Evolutionary conservation across 2,888 invertebrate genomes (phyloP).

Genomic region (Tupiocoris notatus): DNA sequence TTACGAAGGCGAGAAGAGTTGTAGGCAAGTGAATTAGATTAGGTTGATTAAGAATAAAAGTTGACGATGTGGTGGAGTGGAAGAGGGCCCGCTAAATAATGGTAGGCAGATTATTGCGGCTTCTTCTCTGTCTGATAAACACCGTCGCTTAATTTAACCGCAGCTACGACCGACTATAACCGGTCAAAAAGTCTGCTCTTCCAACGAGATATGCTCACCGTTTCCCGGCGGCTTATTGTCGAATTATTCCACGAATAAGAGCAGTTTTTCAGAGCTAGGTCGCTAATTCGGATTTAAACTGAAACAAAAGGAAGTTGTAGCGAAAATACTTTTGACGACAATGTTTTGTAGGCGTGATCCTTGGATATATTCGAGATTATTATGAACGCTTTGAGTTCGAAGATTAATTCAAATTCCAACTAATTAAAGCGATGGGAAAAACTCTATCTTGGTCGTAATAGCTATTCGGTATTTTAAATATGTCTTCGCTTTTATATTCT

Average conservation of each 20-base stretch:
- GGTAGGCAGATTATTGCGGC: not conserved
- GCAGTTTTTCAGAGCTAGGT: not conserved
- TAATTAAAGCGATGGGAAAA: too few relatives aligned
- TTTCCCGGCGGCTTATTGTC: not conserved
- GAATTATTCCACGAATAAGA: not conserved
- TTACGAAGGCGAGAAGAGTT: not conserved
- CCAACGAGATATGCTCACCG: not conserved
- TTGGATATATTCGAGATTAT: too few relatives aligned
- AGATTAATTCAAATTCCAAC: too few relatives aligned
- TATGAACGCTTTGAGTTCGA: too few relatives aligned
- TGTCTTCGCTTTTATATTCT: too few relatives aligned
- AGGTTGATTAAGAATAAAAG: not conserved
- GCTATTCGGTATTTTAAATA: too few relatives aligned
- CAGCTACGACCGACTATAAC: not conserved
- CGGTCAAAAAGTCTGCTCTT: not conserved
- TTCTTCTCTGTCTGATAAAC: not conserved
- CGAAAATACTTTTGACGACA: not conserved
- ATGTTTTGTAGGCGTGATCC: too few relatives aligned
- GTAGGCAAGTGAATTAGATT: not conserved
- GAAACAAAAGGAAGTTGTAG: not conserved
- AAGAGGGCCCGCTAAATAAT: not conserved
- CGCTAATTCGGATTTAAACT: not conserved
- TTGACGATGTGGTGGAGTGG: not conserved
- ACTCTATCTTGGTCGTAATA: too few relatives aligned
- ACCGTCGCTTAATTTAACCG: not conserved